Evolutionary conservation across 2,888 invertebrate genomes (phyloP).

Genomic region (Timema cristinae): DNA sequence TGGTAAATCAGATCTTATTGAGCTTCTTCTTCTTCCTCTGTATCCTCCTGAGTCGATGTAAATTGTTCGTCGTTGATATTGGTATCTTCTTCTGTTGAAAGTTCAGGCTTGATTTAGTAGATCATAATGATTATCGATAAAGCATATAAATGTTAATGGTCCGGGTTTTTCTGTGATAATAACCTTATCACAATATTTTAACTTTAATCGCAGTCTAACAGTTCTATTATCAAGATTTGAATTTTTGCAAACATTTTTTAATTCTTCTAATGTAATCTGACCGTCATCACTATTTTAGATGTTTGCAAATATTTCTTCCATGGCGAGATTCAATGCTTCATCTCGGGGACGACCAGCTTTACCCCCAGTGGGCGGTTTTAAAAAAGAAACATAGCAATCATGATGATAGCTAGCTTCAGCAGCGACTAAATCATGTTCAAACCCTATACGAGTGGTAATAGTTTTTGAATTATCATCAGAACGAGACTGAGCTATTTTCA

Average conservation of each 20-base stretch:
- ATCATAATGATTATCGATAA: not conserved
- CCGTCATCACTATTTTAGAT: too few species aligned
- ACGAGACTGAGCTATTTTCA: conserved; percentile 1
- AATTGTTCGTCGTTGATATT: too few species aligned
- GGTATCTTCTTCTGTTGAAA: not conserved
- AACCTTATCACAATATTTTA: not conserved
- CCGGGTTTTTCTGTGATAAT: conserved; percentile 1
- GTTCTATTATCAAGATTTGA: not conserved
- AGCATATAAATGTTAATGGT: not conserved
- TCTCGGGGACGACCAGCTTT: not conserved
- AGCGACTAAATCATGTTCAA: not conserved
- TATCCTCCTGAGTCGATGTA: too few species aligned
- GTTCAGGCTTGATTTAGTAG: not conserved
- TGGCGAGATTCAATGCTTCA: too few species aligned
- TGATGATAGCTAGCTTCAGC: not conserved
- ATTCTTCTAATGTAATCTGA: not conserved
- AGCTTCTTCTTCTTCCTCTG: too few species aligned
- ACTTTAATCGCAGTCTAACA: not conserved
- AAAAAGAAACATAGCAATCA: not conserved
- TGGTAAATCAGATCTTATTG: too few species aligned
- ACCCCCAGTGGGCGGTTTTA: not conserved
- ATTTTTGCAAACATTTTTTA: not conserved
- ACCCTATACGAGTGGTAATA: not conserved
- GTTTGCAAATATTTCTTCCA: not conserved
- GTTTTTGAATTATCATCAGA: not conserved